These are phyloP conservation scores for Rhysida immarginata DNA, from an alignment of 1,140 invertebrate species.

Conservation along the genomic window DNA sequence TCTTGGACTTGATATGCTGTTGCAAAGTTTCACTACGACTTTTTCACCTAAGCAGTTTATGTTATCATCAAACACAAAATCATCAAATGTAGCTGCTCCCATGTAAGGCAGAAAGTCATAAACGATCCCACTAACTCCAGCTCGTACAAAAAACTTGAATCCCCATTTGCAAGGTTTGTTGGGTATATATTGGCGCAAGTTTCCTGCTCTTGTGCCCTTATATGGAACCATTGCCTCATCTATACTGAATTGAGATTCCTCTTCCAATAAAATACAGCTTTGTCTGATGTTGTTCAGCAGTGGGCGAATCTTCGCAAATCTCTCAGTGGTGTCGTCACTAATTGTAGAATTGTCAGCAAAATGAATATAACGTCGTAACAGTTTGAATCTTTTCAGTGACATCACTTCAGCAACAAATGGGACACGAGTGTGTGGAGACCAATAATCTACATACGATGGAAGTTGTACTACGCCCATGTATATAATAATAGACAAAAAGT, in stretches of 20 bases:
- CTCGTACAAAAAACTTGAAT: slow-evolving; percentile 8
- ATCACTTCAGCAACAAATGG: background rate
- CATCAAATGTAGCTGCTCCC: background rate
- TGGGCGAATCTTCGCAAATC: background rate
- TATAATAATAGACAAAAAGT: background rate
- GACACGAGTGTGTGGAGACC: background rate
- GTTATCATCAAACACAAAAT: background rate
- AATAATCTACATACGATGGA: background rate
- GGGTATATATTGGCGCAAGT: slow-evolving; percentile 9
- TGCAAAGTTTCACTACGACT: background rate
- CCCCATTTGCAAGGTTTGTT: slow-evolving; percentile 10
- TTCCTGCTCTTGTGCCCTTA: too few species aligned
- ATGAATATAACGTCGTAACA: background rate
- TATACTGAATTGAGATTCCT: background rate
- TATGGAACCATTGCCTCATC: background rate
- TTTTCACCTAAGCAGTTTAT: background rate
- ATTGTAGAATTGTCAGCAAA: background rate
- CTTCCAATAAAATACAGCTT: background rate
- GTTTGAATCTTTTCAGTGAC: background rate
- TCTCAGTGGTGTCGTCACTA: background rate
- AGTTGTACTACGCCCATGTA: background rate
- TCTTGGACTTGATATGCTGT: background rate
- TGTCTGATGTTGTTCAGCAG: background rate
- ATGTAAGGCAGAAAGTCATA: background rate
- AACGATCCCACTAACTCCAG: background rate